Evolutionary conservation across 2,797 vertebrate species (phyloP), one percentile per base, ranked within the genome.

Genomic region (Neopelma chrysocephalum): DNA sequence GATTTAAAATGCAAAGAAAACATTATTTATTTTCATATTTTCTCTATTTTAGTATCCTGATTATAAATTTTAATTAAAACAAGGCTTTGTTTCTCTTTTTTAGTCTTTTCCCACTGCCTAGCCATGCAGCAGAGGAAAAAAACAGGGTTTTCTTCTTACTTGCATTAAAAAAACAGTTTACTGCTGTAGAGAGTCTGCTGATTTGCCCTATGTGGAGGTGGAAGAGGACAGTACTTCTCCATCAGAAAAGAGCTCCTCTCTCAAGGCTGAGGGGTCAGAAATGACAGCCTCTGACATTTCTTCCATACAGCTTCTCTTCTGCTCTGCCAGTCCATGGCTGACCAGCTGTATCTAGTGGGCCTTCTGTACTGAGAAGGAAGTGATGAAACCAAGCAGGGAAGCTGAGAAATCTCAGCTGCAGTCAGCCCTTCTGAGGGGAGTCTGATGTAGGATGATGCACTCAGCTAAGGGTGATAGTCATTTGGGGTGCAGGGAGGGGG

Each of bases 401-500:
- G n/a, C 13, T 40, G 43, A 80, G 19, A 71, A 87, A 54, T 47
- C 27, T 58, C 27, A 34, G 31, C 16, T 48, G 45, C 34, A 70
- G 29, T 31, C 51, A 53, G 60, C 8, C 12, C 31, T 62, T 70
- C 34, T 29, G 12, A 21, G 23, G 4, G 19, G 5, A 3, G 3
- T 15, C 31, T 47, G 40, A 29, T 29, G 5, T 3, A 22, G 36
- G 13, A 19, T 27, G 42, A 29, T 11, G 5, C 21, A 32, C 21
- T 66, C 29, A 50, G 38, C 8, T 23, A 36, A n/a, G 7, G 14
- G 4, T 34, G 12, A 21, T 36, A 36, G 32, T 15, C 7, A 36
- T 32, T 38, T 69, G 58, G 21, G 9, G 1, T 11, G 3, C 4
- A 12, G 4, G 7, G 2, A 40, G 15, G 3, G 36, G 6, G 19